Conservation (phyloP, 2,113 vertebrate genomes). For the Sorex araneus region DNA sequence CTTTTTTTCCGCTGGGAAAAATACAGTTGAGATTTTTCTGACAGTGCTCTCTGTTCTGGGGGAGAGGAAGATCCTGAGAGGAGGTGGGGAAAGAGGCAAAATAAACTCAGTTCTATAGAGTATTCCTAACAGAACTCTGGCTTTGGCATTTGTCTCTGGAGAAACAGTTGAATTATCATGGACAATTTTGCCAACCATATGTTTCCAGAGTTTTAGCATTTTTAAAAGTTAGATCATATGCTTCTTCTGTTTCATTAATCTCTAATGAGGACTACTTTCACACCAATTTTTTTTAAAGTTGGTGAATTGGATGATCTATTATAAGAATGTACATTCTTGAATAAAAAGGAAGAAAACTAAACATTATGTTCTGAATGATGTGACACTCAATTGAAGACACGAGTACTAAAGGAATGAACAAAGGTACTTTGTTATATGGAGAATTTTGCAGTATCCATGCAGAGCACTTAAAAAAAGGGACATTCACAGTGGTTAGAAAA, state of each 20-base stretch:
- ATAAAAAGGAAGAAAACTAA: not conserved
- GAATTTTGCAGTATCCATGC: not conserved
- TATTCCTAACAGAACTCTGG: slow-evolving; percentile 30
- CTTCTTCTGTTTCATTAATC: slow-evolving; percentile 34
- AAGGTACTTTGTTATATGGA: not conserved
- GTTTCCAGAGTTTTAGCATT: not conserved
- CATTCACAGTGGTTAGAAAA: not conserved
- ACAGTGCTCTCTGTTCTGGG: slow-evolving; percentile 8
- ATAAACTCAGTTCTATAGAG: not conserved
- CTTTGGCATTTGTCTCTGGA: not conserved
- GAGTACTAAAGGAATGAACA: not conserved
- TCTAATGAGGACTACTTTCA: not conserved
- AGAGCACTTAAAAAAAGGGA: not conserved
- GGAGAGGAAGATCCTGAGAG: too few relatives aligned
- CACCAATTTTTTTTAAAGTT: not conserved
- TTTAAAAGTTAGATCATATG: not conserved
- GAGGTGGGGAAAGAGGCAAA: not conserved
- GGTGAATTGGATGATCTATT: not conserved
- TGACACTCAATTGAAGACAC: not conserved
- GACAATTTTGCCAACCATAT: not conserved
- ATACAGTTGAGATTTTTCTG: slow-evolving; percentile 48
- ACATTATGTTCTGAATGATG: not conserved
- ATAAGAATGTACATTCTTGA: not conserved
- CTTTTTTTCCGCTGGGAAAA: not conserved
- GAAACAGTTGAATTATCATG: not conserved